phyloP scores from a whole-genome alignment of 2,113 vertebrate species.

The Erinaceus europaeus region DNA sequence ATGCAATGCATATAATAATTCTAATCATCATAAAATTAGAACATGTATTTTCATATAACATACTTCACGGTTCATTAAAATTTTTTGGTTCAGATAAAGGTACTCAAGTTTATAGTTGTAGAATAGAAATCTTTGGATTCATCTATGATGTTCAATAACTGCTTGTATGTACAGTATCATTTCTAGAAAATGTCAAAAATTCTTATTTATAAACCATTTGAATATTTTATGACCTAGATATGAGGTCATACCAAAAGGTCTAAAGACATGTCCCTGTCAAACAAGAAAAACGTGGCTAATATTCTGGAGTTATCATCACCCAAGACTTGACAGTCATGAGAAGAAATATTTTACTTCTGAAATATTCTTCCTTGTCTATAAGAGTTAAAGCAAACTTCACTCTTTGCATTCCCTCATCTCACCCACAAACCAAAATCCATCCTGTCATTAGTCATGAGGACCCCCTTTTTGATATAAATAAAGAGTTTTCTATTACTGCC shows the following conservation, averaged over 20 bases:
- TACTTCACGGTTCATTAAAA: background rate
- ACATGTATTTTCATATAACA: background rate
- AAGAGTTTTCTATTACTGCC: background rate
- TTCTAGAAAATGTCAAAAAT: background rate
- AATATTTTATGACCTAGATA: background rate
- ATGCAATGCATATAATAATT: background rate
- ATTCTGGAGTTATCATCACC: background rate
- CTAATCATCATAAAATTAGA: background rate
- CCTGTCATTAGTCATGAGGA: background rate
- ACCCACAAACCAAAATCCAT: conserved; percentile 8
- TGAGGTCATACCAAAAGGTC: background rate
- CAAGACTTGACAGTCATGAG: background rate
- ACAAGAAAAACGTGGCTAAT: background rate
- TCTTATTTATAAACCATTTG: background rate
- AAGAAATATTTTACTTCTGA: background rate
- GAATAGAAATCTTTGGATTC: background rate
- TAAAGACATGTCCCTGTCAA: background rate
- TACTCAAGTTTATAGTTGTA: background rate
- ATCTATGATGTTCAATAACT: background rate
- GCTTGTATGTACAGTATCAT: background rate
- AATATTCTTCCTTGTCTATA: background rate
- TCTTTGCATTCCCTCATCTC: background rate
- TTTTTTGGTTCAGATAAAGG: background rate
- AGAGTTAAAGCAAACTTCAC: background rate
- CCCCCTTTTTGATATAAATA: background rate